Base-by-base conservation (phyloP, 2,888 invertebrate genomes). In the Polia nebulosa region DNA sequence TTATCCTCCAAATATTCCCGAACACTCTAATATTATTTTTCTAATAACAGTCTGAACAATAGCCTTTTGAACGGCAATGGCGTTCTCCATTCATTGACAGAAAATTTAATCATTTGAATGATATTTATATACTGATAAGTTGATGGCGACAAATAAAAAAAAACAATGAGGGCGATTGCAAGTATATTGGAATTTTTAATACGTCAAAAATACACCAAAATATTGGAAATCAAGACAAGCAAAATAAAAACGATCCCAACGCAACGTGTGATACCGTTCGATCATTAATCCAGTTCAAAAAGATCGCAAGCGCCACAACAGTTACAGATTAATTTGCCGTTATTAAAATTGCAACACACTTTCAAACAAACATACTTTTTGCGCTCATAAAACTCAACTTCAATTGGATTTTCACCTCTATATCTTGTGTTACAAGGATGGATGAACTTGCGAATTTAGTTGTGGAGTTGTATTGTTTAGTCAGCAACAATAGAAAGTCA, bases 291-390 rank as follows among this genome's bases (percentile, higher is more conserved):
- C 69, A 69, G 51, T 61, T 67, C 47, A 58, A 59, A 59, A 81
- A 55, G n/a, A 67, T 73, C 79, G 44, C 63, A 79, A 71, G 52
- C 61, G 39, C 64, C 52, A 60, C 32, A 64, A 84, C 82, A 72
- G 83, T 82, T 84, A 78, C 59, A 72, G 27, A 80, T 85, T 74
- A 82, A 78, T 82, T 52, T 68, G 62, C 83, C 85, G 83, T 85
- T 83, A 85, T 85, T 83, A 83, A 82, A 84, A 83, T 83, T 76
- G 84, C 82, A 80, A 68, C 77, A 80, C 55, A 82, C 81, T 76
- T 80, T 71, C 65, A 59, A 72, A 61, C 72, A 45, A 49, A 60
- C 4, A 56, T 55, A 49, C n/a, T 32, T 49, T 72, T 61, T 69
- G 29, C 73, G 44, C 7, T 17, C 55, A 2, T 8, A 0, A 20